These are phyloP conservation scores for Drosophila malerkotliana DNA, from an alignment of 1,140 invertebrate species.

Conservation along the genomic window DNA sequence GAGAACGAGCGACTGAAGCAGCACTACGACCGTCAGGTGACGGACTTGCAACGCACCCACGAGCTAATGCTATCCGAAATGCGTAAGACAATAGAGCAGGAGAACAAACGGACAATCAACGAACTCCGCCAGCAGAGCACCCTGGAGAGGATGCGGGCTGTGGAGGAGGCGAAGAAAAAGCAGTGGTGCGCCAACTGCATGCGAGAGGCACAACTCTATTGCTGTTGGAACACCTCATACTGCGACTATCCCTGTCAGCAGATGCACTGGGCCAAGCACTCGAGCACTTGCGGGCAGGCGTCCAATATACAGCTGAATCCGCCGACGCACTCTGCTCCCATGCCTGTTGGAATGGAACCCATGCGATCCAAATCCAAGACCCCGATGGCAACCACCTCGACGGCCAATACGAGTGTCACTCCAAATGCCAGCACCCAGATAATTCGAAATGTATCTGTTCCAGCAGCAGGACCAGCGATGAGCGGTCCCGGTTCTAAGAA, in stretches of 20 bases:
- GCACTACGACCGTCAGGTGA: conserved; percentile 84
- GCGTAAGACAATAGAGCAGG: conserved; percentile 87
- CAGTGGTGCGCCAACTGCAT: conserved; percentile 95
- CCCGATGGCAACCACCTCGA: background rate
- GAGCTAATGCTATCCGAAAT: conserved; percentile 85
- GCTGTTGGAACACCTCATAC: conserved; percentile 97
- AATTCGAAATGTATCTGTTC: conserved; percentile 7
- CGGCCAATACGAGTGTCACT: background rate
- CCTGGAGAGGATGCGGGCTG: conserved; percentile 87
- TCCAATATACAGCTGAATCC: conserved; percentile 11
- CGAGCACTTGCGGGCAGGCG: conserved; percentile 62
- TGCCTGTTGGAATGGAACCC: conserved; percentile 6
- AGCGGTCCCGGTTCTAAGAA: conserved; percentile 26
- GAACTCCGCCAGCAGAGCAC: conserved; percentile 87
- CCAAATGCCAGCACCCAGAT: conserved; percentile 13
- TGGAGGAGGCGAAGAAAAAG: conserved; percentile 91
- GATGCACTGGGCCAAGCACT: conserved; percentile 88
- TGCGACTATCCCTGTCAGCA: conserved; percentile 94
- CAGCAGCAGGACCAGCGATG: background rate
- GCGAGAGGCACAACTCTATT: conserved; percentile 95
- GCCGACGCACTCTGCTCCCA: background rate
- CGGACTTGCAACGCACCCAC: conserved; percentile 84
- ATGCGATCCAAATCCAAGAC: conserved; percentile 14
- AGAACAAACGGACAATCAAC: conserved; percentile 86
- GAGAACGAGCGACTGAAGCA: conserved; percentile 88